These are phyloP conservation scores for Eolophus roseicapilla DNA, from an alignment of 2,113 vertebrate species.

Conservation along the genomic window DNA sequence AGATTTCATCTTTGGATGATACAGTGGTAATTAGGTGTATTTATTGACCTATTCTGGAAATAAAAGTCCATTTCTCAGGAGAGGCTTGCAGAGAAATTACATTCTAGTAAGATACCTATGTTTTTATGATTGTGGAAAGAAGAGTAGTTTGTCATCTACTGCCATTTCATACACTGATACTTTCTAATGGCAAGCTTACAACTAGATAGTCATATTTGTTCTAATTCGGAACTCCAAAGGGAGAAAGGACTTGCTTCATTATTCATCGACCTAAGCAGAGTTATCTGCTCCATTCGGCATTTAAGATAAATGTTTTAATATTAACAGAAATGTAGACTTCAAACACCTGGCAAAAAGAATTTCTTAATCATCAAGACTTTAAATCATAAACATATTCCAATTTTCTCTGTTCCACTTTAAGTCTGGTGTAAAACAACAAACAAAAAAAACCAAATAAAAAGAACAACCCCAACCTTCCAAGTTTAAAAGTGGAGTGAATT, in stretches of 20 bases:
- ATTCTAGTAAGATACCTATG: not conserved
- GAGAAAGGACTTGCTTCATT: not conserved
- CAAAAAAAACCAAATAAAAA: not conserved
- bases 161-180: not conserved
- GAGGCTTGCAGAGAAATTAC: not conserved
- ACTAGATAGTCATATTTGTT: not conserved
- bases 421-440: not conserved
- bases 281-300: not conserved
- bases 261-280: not conserved
- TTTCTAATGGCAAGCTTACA: not conserved
- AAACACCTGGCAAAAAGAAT: not conserved
- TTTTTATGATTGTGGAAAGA: not conserved
- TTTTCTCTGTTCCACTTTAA: not conserved
- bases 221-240: not conserved
- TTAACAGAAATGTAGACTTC: not conserved
- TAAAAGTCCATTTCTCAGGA: not conserved
- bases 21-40: not conserved
- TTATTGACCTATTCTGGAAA: not conserved
- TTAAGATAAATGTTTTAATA: not conserved
- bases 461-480: not conserved
- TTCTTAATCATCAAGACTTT: not conserved
- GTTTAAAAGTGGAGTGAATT: not conserved
- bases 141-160: not conserved
- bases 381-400: not conserved
- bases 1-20: not conserved